Evolutionary conservation across 2,113 vertebrate species (phyloP), one percentile per base, ranked within the genome.

Genomic region (Steatornis caripensis): DNA sequence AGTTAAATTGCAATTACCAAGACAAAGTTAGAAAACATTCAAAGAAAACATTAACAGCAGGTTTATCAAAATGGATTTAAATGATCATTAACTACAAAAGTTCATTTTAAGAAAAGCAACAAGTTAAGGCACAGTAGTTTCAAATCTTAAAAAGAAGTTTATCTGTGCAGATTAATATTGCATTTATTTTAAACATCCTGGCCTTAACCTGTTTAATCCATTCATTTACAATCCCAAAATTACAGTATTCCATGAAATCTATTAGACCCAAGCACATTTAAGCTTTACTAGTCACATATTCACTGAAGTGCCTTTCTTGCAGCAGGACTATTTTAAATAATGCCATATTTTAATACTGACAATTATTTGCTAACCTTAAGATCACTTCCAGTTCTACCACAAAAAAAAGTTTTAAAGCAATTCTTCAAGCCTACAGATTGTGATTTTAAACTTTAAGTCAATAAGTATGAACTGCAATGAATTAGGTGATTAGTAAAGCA

Each of bases 1-100:
- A 99, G 99, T 99, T 99, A 99, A 98, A 99, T 99, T 98, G 99
- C 98, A 99, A 99, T 99, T 97, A 98, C 99, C 99, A 99, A 99
- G 98, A 99, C 99, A 99, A 98, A 99, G 98, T 99, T 99, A 99
- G 98, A 99, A 98, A 97, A 98, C 98, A 98, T 98, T 98, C 97
- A 98, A 98, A 97, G 97, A 97, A 97, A 98, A 98, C 98, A 98
- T 98, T 97, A 98, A 98, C 98, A 98, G 98, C 97, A 98, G 98
- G 98, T 98, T 99, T 99, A 99, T 99, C 98, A 99, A 99, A 99
- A 99, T 98, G 98, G 98, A 98, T 98, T 99, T 98, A 98, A 98
- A 98, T 95, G 95, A 98, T 98, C 97, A 97, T 97, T 98, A 98
- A 98, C 98, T 98, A 98, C 97, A 98, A 98, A 98, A 98, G 96